These are phyloP conservation scores for Fregetta grallaria DNA, from an alignment of 2,113 vertebrate genomes.

Conservation along the genomic window DNA sequence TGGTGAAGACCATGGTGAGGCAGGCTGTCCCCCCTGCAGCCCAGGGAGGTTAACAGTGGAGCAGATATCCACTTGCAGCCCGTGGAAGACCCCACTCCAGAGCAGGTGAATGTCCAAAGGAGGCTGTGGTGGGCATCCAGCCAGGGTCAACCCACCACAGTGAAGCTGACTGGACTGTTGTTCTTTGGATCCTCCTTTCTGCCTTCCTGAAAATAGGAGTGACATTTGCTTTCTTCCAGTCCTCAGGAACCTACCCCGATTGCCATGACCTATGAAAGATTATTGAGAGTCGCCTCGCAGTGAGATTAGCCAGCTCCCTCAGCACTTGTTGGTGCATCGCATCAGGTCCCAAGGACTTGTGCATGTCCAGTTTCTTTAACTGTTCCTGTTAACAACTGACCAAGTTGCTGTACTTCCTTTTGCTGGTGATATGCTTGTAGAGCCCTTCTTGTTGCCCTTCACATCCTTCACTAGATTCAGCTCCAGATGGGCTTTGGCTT, in stretches of 20 bases:
- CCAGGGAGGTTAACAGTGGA: no score
- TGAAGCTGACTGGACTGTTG: neutral
- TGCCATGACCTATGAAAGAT: neutral
- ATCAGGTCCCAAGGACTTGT: neutral
- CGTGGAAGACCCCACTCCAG: rapidly evolving
- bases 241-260: neutral
- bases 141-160: no score
- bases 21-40: no score
- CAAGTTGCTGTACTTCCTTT: neutral
- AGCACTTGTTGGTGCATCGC: neutral
- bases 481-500: neutral
- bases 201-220: neutral
- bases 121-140: no score
- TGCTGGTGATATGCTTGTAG: neutral
- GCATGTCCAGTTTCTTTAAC: neutral
- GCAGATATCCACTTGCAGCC: no score
- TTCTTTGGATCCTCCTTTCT: neutral
- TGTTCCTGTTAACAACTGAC: neutral
- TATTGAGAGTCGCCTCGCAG: neutral
- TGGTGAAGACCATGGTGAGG: no score
- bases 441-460: neutral
- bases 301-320: neutral
- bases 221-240: neutral
- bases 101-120: no score
- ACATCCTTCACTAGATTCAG: neutral